A percentile compares a stretch with the other conserved stretches of the same genome.
Evolutionary conservation across 2,888 invertebrate genomes (phyloP).

Genomic region (Patella caerulea): DNA sequence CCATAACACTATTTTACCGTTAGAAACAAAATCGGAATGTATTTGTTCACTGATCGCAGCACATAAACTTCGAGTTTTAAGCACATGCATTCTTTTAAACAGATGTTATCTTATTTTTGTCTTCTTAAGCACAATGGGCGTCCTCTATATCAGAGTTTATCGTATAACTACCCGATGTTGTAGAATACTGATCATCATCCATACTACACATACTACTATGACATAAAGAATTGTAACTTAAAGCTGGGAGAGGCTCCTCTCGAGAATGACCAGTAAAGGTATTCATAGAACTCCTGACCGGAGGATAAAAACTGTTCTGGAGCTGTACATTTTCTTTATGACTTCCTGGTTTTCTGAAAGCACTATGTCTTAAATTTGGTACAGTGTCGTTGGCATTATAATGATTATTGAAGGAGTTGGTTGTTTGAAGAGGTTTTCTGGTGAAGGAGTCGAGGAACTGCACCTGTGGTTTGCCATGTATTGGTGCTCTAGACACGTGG

Average conservation of each 20-base stretch:
- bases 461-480: not conserved
- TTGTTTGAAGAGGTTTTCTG: not conserved
- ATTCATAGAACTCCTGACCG: not conserved
- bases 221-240: constrained; percentile 4
- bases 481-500: not conserved
- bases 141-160: not conserved
- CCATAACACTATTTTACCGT: too few species aligned
- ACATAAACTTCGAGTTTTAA: too few species aligned
- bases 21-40: too few species aligned
- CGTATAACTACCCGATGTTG: not conserved
- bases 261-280: not conserved
- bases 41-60: too few species aligned
- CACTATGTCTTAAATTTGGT: not conserved
- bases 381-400: not conserved
- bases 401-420: not conserved
- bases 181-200: constrained; percentile 10
- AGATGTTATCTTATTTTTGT: not conserved
- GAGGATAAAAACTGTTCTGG: constrained; percentile 5
- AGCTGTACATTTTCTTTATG: not conserved
- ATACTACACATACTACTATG: not conserved
- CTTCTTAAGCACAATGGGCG: not conserved
- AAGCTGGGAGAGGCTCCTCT: not conserved
- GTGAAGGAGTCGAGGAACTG: not conserved
- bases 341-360: not conserved
- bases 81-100: too few species aligned